phyloP scores from a whole-genome alignment of 2,113 vertebrate species.

The Peromyscus californicus region DNA sequence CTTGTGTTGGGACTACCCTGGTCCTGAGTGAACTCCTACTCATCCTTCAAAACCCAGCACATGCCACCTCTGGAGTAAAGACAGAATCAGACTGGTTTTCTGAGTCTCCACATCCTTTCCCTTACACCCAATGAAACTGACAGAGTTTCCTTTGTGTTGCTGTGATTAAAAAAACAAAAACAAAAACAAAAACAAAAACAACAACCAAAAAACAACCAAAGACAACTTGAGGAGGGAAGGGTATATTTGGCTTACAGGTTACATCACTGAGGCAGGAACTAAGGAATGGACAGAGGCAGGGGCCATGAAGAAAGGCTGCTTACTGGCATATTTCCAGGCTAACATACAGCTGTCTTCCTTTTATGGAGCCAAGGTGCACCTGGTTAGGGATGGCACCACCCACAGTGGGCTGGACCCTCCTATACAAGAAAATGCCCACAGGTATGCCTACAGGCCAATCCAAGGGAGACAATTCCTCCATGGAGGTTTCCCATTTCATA shows the following conservation, averaged over 20 bases:
- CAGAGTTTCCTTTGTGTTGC: neutral
- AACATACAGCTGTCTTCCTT: neutral
- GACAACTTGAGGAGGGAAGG: neutral
- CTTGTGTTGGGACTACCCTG: neutral
- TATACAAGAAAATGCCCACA: neutral
- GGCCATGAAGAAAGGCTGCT: neutral
- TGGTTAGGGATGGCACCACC: neutral
- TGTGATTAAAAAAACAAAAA: neutral
- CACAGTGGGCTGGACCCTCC: neutral
- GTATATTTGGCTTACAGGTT: neutral
- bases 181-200: neutral
- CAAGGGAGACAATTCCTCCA: neutral
- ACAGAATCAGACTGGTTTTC: neutral
- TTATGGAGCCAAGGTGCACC: neutral
- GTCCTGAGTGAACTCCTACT: neutral
- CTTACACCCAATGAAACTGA: neutral
- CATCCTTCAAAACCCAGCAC: neutral
- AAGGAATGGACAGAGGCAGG: neutral
- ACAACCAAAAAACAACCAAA: neutral
- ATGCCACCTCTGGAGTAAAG: neutral
- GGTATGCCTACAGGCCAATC: neutral
- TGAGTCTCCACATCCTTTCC: neutral
- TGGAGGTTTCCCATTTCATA: neutral
- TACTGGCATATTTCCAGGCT: neutral
- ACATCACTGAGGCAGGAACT: neutral